phyloP scores from a whole-genome alignment of 2,113 vertebrate species.

The Percina caprodes region DNA sequence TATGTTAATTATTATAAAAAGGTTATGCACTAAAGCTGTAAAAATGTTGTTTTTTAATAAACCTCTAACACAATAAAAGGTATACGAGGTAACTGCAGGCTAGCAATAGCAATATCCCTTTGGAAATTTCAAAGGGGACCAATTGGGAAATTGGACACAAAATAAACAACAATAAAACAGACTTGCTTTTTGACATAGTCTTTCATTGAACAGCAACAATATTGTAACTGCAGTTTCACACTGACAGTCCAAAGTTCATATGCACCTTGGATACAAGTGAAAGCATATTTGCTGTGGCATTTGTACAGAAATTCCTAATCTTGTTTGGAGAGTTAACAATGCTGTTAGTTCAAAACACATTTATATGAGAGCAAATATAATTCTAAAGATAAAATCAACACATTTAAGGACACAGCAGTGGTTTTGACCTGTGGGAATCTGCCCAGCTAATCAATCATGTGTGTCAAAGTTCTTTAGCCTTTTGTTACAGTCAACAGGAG shows the following conservation, averaged over 20 bases:
- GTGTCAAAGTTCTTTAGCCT: slow-evolving; percentile 53
- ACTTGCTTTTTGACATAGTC: background rate
- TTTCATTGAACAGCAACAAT: background rate
- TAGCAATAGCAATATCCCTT: background rate
- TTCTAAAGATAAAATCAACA: slow-evolving; percentile 5
- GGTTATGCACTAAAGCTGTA: too few species aligned
- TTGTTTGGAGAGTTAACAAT: background rate
- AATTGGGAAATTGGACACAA: background rate
- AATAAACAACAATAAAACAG: background rate
- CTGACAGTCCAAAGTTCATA: background rate
- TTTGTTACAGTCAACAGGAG: slow-evolving; percentile 50
- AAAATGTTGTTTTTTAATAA: too few species aligned
- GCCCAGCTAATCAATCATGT: slow-evolving; percentile 59
- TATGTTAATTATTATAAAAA: too few species aligned
- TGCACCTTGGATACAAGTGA: slow-evolving; percentile 9
- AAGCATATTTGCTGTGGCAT: slow-evolving; percentile 15
- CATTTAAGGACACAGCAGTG: background rate
- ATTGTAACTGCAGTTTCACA: background rate
- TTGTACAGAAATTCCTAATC: background rate
- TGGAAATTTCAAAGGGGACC: background rate
- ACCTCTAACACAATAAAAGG: background rate
- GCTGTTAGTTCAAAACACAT: background rate
- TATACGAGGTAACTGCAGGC: background rate
- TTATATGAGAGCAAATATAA: slow-evolving; percentile 6
- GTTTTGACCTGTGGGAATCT: slow-evolving; percentile 60